Evolutionary conservation across 2,888 invertebrate species (phyloP).

Genomic region (Bursaphelenchus okinawaensis): DNA sequence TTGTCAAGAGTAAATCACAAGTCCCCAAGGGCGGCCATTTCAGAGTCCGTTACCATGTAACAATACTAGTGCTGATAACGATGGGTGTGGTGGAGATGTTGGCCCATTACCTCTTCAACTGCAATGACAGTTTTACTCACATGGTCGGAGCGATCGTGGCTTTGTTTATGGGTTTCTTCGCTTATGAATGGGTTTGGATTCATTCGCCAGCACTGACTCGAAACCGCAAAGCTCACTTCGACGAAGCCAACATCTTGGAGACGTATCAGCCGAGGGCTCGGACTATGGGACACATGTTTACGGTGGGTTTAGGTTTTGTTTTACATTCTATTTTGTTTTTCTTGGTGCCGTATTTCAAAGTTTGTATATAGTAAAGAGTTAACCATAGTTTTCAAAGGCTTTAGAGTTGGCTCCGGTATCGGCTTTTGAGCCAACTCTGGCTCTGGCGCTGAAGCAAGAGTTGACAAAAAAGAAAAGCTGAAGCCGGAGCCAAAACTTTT

Average conservation of each 20-base stretch:
- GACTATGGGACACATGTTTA: conserved; percentile 46
- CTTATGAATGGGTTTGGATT: conserved; percentile 34
- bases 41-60: conserved; percentile 8
- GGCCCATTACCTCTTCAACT: neutral
- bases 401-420: no score
- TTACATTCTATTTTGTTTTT: neutral
- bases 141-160: neutral
- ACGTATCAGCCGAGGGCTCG: conserved; percentile 48
- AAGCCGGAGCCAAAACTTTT: no score
- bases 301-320: neutral
- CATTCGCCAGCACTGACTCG: conserved; percentile 36
- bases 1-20: no score
- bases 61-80: conserved; percentile 3
- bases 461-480: no score
- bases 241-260: conserved; percentile 46
- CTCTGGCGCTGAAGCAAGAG: no score
- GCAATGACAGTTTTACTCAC: neutral
- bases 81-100: conserved; percentile 1
- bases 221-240: conserved; percentile 39
- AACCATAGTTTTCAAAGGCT: no score
- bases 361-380: no score
- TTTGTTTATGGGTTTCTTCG: conserved; percentile 21
- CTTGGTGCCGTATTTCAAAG: no score
- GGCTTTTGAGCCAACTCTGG: no score
- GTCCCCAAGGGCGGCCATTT: no score